These are phyloP conservation scores for Acanthosoma haemorrhoidale DNA, from an alignment of 2,888 invertebrate species.

Conservation along the genomic window DNA sequence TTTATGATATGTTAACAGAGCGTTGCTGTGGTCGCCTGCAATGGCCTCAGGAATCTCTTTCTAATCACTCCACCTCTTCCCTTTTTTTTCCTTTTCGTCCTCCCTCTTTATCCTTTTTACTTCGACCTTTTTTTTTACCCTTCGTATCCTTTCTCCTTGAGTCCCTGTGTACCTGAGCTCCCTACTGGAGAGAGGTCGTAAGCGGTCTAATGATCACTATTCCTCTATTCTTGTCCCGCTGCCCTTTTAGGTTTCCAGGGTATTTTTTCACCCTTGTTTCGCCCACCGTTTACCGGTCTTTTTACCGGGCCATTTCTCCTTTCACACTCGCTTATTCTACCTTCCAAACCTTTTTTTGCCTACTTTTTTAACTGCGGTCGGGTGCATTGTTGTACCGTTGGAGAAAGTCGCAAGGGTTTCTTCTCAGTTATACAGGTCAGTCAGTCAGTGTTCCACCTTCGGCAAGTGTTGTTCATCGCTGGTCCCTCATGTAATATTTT, in stretches of 20 bases:
- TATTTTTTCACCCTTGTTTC: background rate
- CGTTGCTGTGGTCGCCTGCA: background rate
- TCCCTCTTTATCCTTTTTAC: background rate
- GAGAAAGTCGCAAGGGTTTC: constrained; percentile 12
- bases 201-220: background rate
- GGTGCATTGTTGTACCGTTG: background rate
- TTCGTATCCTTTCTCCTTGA: no score
- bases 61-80: background rate
- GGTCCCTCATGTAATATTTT: no score
- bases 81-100: background rate
- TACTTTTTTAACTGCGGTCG: background rate
- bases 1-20: background rate
- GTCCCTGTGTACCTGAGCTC: background rate
- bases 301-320: background rate
- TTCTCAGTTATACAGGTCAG: background rate
- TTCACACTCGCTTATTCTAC: background rate
- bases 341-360: background rate
- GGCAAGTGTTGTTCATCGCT: background rate
- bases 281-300: background rate
- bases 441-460: background rate
- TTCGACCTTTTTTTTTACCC: background rate
- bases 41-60: constrained; percentile 8
- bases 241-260: background rate
- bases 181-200: background rate
- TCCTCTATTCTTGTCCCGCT: background rate